phyloP scores from a whole-genome alignment of 2,113 vertebrate genomes.

The Lipotes vexillifer region DNA sequence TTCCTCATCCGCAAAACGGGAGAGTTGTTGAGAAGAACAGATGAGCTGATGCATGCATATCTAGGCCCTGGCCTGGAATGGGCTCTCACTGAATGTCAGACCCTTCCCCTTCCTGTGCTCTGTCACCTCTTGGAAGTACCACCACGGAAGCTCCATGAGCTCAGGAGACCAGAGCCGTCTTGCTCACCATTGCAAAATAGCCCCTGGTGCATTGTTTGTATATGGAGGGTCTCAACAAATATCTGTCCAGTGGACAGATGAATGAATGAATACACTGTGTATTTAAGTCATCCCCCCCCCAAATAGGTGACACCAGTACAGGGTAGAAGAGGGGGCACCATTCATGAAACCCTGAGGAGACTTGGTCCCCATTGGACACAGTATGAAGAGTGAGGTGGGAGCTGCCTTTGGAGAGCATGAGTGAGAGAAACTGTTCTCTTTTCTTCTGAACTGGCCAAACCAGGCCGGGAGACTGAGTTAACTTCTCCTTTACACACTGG shows the following conservation, averaged over 20 bases:
- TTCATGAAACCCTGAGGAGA: background rate
- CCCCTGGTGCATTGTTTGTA: background rate
- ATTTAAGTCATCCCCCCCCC: background rate
- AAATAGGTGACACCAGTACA: background rate
- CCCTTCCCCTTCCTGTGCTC: background rate
- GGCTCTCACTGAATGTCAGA: background rate
- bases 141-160: fast-evolving
- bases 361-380: background rate
- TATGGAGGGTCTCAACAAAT: background rate
- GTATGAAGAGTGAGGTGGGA: fast-evolving
- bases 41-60: background rate
- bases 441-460: background rate
- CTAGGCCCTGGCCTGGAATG: fast-evolving
- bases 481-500: background rate
- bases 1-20: background rate
- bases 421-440: background rate
- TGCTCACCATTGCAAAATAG: background rate
- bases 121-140: background rate
- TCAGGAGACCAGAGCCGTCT: background rate
- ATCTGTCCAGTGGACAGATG: background rate
- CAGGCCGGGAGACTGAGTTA: background rate
- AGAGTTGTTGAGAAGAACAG: background rate
- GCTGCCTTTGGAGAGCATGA: background rate
- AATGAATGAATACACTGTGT: background rate
- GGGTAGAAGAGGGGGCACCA: background rate